Base-by-base conservation (phyloP, 2,797 vertebrate species). In the Acipenser oxyrinchus region DNA sequence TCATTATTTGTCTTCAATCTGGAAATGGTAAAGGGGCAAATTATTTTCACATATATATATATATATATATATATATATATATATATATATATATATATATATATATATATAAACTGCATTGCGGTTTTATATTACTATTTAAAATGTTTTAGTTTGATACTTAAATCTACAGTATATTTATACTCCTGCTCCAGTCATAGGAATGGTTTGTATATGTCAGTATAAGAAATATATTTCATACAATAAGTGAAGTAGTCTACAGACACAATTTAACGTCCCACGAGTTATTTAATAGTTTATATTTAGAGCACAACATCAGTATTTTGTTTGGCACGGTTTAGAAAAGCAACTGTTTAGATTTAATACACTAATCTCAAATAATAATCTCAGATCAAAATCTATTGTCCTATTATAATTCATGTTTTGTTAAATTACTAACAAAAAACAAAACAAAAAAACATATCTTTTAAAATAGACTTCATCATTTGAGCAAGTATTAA, bases 1-100 rank as follows among this genome's bases (percentile, higher is more conserved):
- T 88, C 77, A 86, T 90, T 84, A 86, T 82, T 82, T 83, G 80
- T 70, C 83, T 87, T 82, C 81, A 87, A 86, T 79, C 60, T 66
- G 84, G 80, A 84, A 84, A 86, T 79, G 79, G 83, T 89, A 88
- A 78, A 85, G 84, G 82, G 86, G 84, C 86, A 84, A 48, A 50
- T 65, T 49, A 53, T 11, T n/a, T 62, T 15, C 49, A n/a, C 18
- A 48, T 23, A 60, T 18, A 18, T 18, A 18, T 18, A n/a, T n/a
- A n/a, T n/a, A n/a, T n/a, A n/a, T n/a, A 60, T 58, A 10, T n/a
- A 57, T 12, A 52, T 8, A 49, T 66, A 67, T 53, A 37, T 13
- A 52, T 58, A 10, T n/a, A 57, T 12, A 52, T 8, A 49, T 66
- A 67, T 53, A 37, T 13, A 52, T 6, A 60, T 58, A 10, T n/a